Percentiles rank a stretch among this genome's conserved stretches.
phyloP scores from a whole-genome alignment of 2,888 invertebrate species.

The Tanytarsus gracilentus region DNA sequence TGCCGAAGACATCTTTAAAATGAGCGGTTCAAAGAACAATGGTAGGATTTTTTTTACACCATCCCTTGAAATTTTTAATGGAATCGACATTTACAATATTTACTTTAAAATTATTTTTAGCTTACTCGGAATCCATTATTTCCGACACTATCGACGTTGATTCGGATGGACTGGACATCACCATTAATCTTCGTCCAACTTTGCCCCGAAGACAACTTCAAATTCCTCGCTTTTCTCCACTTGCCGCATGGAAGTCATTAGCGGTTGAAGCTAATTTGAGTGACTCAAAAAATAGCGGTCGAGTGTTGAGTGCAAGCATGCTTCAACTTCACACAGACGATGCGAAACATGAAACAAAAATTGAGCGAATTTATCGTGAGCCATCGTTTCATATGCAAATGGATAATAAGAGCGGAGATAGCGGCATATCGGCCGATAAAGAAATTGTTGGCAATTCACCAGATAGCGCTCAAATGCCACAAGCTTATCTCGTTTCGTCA shows the following conservation, averaged over 20 bases:
- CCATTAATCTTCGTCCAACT: constrained; percentile 65
- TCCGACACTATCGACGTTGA: constrained; percentile 46
- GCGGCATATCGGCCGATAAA: constrained; percentile 68
- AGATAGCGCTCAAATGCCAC: constrained; percentile 11
- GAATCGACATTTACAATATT: background rate
- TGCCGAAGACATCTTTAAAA: constrained; percentile 35
- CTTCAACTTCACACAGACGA: constrained; percentile 5
- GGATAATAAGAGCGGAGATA: constrained; percentile 70
- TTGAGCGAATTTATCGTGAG: constrained; percentile 48
- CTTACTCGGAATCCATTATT: constrained; percentile 49
- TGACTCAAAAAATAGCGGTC: background rate
- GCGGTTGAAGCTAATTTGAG: constrained; percentile 8
- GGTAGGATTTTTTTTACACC: constrained; percentile 6
- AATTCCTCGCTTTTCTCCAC: constrained; percentile 72
- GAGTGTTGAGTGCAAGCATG: constrained; percentile 4
- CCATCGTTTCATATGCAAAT: constrained; percentile 42
- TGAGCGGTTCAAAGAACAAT: constrained; percentile 11
- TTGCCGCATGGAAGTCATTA: constrained; percentile 71
- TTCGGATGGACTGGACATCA: constrained; percentile 52
- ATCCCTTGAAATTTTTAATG: constrained; percentile 4
- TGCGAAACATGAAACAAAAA: constrained; percentile 32
- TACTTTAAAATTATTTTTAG: constrained; percentile 28
- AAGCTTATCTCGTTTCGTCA: constrained; percentile 36
- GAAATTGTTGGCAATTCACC: constrained; percentile 17
- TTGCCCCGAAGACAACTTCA: constrained; percentile 68